Evolutionary conservation across 2,797 vertebrate genomes (phyloP), one percentile per base, ranked within the genome.

Genomic region (Holocentrus rufus): DNA sequence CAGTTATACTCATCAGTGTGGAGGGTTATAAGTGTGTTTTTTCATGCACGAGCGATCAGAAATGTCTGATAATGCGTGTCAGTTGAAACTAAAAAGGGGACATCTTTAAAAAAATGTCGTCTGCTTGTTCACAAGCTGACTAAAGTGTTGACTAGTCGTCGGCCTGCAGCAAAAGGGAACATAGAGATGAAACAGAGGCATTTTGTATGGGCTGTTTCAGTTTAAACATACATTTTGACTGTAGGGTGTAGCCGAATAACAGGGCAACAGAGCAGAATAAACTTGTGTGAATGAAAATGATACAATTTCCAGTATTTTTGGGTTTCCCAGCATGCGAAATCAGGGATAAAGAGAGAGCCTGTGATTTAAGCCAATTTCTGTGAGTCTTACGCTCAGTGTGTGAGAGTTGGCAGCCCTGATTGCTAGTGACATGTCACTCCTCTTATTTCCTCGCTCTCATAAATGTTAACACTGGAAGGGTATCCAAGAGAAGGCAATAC

Each of bases 61-160:
- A 74, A 77, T 54, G 44, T 47, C n/a, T 22, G 52, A 81, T 82
- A 77, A 83, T 57, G 53, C 7, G 53, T 72, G 67, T 54, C 15
- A 30, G 60, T 74, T 31, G 50, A 82, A 83, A 79, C 31, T 42
- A 54, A 77, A 83, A 87, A 82, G 79, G 64, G 71, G 86, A 86
- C 87, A 76, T 78, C 74, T 82, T 74, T 68, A 72, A 82, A 82
- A 82, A 82, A 82, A 68, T 79, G 67, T 82, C 62, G 74, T 65
- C 69, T 81, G 63, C 55, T 60, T 81, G 63, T 71, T 65, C n/a
- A 17, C 14, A 18, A 52, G 22, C 44, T n/a, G 71, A 59, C 27
- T 47, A 3, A 7, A 36, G 46, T 8, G 46, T 20, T 20, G 31
- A 34, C 31, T 8, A 34, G 31, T 8, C 5, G 2, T 34, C 31